phyloP scores from a whole-genome alignment of 2,888 invertebrate genomes.

The Eupithecia exiguata region DNA sequence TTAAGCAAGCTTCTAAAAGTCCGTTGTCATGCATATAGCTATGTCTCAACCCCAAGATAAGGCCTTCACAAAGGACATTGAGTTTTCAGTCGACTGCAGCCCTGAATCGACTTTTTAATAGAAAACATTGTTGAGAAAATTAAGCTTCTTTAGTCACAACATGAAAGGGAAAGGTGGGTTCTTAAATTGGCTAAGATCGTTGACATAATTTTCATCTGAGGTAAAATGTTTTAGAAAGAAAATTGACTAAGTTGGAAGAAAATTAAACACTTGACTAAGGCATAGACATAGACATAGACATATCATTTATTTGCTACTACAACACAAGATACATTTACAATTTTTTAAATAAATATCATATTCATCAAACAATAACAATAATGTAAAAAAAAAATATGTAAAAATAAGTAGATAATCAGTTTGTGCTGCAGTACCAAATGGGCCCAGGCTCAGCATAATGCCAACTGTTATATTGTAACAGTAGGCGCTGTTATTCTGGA shows the following conservation, averaged over 20 bases:
- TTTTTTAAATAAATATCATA: no score
- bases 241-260: not conserved
- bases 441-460: no score
- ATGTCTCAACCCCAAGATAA: slow-evolving; percentile 20
- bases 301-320: no score
- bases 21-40: not conserved
- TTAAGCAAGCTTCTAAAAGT: not conserved
- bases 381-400: no score
- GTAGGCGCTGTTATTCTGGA: no score
- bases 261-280: no score
- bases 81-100: slow-evolving; percentile 36
- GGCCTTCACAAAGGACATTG: slow-evolving; percentile 40
- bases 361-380: no score
- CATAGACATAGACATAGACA: no score
- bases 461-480: no score
- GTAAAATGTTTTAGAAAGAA: slow-evolving; percentile 7
- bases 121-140: slow-evolving; percentile 40
- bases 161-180: slow-evolving; percentile 13
- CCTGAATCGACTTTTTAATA: slow-evolving; percentile 36
- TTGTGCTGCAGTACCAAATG: no score
- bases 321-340: no score
- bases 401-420: no score
- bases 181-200: slow-evolving; percentile 21
- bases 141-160: slow-evolving; percentile 32
- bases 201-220: not conserved